A percentile compares a stretch with the other conserved stretches of the same genome.
phyloP scores from a whole-genome alignment of 2,797 vertebrate species.

The Gymnoscopelus microlampas region DNA sequence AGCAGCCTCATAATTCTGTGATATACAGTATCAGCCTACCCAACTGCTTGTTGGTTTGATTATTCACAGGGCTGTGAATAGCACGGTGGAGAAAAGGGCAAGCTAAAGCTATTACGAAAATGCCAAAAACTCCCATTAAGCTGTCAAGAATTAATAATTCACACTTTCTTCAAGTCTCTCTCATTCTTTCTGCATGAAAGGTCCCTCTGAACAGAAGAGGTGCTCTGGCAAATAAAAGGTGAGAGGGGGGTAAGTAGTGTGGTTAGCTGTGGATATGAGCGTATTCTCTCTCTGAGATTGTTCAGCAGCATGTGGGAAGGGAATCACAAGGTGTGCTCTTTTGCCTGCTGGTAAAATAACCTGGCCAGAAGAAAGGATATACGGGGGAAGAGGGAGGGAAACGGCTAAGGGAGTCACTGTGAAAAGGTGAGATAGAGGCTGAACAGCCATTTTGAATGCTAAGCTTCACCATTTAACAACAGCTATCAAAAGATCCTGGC shows the following conservation, averaged over 20 bases:
- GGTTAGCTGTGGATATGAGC: background rate
- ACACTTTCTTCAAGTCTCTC: too few species aligned
- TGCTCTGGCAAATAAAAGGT: conserved; percentile 12
- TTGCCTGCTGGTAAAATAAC: conserved; percentile 27
- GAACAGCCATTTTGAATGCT: conserved; percentile 31
- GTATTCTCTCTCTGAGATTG: background rate
- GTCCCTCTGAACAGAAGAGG: conserved; percentile 53
- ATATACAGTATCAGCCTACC: too few species aligned
- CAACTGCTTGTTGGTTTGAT: too few species aligned
- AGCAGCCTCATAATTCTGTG: too few species aligned
- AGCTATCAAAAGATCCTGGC: background rate
- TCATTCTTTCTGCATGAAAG: conserved; percentile 40
- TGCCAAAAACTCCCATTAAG: too few species aligned
- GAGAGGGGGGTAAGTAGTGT: conserved; percentile 14
- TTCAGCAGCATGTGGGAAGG: too few species aligned
- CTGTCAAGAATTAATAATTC: too few species aligned
- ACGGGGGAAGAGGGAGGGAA: background rate
- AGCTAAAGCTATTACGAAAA: too few species aligned
- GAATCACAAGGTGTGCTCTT: conserved; percentile 5
- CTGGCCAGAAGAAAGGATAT: rapidly evolving
- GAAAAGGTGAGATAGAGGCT: conserved; percentile 13
- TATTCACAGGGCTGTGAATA: too few species aligned
- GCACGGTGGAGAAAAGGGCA: too few species aligned
- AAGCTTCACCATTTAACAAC: conserved; percentile 55
- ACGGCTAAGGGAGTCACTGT: conserved; percentile 2